These are phyloP conservation scores for Clytia hemisphaerica DNA, from an alignment of 30 jellyfish, hydroid and myxozoan genomes.

Conservation along the genomic window DNA sequence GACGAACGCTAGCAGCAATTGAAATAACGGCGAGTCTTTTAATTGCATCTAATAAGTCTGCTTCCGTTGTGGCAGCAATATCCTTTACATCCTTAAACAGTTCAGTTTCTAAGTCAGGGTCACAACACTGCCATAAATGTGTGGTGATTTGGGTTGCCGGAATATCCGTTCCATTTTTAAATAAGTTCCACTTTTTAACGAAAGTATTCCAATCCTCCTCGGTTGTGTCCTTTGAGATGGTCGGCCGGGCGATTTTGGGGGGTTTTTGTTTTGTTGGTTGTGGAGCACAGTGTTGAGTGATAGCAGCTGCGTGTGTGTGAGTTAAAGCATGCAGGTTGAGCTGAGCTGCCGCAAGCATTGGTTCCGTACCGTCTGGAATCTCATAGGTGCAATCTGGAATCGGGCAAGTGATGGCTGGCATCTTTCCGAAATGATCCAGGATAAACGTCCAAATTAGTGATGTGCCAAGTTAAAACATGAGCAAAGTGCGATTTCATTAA, in stretches of 20 bases:
- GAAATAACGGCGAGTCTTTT: conserved; percentile 9
- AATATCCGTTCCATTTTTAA: conserved; percentile 9
- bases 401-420: too few species aligned
- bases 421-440: too few species aligned
- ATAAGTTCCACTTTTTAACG: conserved; percentile 6
- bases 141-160: conserved; percentile 4
- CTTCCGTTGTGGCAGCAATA: background rate
- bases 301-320: background rate
- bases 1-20: conserved; percentile 5
- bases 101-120: background rate
- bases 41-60: background rate
- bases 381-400: too few species aligned
- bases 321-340: background rate
- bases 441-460: too few species aligned
- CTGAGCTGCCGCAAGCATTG: conserved; percentile 16
- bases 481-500: too few species aligned
- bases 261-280: background rate
- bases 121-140: conserved; percentile 18
- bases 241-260: conserved; percentile 19
- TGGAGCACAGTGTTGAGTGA: too few species aligned
- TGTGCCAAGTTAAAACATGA: too few species aligned
- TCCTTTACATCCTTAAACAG: background rate
- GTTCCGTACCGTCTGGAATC: too few species aligned
- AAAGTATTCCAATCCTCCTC: conserved; percentile 14
- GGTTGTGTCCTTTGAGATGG: conserved; percentile 1